Percentiles rank a stretch among this genome's conserved stretches.
phyloP scores from a whole-genome alignment of 2,888 invertebrate genomes.

The Heliconius ismenius region DNA sequence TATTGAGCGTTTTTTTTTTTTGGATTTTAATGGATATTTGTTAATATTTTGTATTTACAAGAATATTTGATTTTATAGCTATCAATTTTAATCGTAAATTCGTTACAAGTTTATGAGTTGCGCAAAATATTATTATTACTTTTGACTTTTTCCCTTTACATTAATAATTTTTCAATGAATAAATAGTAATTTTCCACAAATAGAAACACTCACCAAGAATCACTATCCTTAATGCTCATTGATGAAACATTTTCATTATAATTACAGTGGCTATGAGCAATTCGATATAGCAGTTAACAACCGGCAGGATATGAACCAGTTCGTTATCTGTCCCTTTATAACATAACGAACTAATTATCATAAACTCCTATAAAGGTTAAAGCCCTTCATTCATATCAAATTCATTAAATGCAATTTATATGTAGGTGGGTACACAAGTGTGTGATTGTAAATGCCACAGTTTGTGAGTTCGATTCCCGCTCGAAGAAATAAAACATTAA shows the following conservation, averaged over 20 bases:
- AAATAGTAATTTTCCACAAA: slow-evolving; percentile 1
- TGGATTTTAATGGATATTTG: too few relatives aligned
- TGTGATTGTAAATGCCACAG: too few relatives aligned
- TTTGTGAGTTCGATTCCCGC: too few relatives aligned
- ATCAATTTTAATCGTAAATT: neutral
- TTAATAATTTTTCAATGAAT: neutral
- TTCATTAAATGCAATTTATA: slow-evolving; percentile 14
- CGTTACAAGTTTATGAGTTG: neutral
- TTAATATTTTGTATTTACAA: too few relatives aligned
- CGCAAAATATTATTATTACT: too few relatives aligned
- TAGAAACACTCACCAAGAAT: neutral
- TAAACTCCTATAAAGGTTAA: slow-evolving; percentile 37
- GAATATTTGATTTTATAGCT: neutral
- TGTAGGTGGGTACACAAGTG: neutral
- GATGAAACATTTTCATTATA: slow-evolving; percentile 31
- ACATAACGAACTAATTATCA: slow-evolving; percentile 39
- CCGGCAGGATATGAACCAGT: slow-evolving; percentile 58
- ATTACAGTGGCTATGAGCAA: slow-evolving; percentile 29
- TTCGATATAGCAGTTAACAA: slow-evolving; percentile 34
- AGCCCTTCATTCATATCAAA: slow-evolving; percentile 29
- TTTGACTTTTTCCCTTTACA: neutral
- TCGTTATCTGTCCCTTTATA: slow-evolving; percentile 48
- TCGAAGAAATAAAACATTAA: too few relatives aligned
- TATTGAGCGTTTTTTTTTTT: too few relatives aligned
- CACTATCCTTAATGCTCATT: neutral